Conservation (phyloP, 1,140 invertebrate genomes). For the Pseudomyrmex pallidus region DNA sequence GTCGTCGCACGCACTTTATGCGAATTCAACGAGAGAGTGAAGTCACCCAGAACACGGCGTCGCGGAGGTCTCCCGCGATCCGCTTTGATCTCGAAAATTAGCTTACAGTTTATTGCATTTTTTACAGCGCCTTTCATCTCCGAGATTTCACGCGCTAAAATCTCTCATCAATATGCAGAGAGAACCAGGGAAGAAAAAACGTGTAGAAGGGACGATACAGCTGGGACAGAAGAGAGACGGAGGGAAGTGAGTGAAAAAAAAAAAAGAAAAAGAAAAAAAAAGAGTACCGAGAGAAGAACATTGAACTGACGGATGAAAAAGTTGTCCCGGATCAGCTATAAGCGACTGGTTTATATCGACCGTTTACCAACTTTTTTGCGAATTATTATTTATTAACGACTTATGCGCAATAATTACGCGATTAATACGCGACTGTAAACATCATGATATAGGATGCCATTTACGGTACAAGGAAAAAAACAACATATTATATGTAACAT, state of each 20-base stretch:
- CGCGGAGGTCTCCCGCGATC: constrained; percentile 47
- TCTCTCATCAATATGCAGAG: constrained; percentile 76
- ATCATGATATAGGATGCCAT: constrained; percentile 22
- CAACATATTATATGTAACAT: background rate
- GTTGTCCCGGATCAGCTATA: constrained; percentile 49
- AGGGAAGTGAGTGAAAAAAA: background rate
- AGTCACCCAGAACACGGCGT: constrained; percentile 40
- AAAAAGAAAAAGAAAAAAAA: constrained; percentile 10
- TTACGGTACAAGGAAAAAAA: background rate
- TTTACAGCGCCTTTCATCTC: constrained; percentile 72
- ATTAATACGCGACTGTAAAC: constrained; percentile 27
- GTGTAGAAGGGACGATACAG: constrained; percentile 22
- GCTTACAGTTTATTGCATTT: constrained; percentile 76
- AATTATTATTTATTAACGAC: constrained; percentile 11
- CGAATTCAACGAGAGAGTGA: constrained; percentile 55
- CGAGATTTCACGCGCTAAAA: constrained; percentile 69
- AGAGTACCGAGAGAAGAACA: constrained; percentile 23
- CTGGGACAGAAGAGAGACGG: background rate
- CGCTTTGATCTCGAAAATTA: constrained; percentile 75
- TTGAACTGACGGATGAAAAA: constrained; percentile 48
- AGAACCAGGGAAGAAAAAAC: constrained; percentile 54
- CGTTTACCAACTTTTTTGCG: constrained; percentile 22
- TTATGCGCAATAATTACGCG: constrained; percentile 32
- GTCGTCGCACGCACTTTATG: constrained; percentile 22
- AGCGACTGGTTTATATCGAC: constrained; percentile 2